Evolutionary conservation across 2,888 invertebrate species (phyloP), one percentile per base, ranked within the genome.

Genomic region (Diarsia dahlii): DNA sequence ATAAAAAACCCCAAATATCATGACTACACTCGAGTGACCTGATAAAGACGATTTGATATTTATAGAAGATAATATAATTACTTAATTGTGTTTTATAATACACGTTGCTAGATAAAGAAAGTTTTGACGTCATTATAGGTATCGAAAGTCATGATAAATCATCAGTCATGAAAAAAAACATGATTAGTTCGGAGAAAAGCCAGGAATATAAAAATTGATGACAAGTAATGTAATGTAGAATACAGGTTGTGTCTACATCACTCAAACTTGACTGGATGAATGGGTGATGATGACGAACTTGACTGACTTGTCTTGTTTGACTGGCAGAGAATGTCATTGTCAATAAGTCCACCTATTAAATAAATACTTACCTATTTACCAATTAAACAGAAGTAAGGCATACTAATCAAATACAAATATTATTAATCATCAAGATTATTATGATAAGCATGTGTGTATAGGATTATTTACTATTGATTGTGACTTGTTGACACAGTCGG

Each of bases 141-240:
- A 23, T 45, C 54, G 46, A 46, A 69, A 48, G 45, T 23, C 28
- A 39, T 52, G n/a, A 39, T n/a, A n/a, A n/a, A n/a, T 39, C 39
- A 39, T 39, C 39, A 39, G 39, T 39, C 52, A 67, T 48, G 12
- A 48, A 48, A 48, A 48, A 48, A 13, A 60, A 10, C 15, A 18
- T 58, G 48, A 76, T 70, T 63, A 58, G 39, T 73, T 52, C 20
- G 20, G 3, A 74, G 65, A 54, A 80, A 74, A 68, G 18, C 23
- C 15, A 48, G 3, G 3, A 5, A 48, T 50, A 46, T 18, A 18
- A 58, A 60, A 60, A 62, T 56, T 28, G 45, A 9, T 60, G 34
- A 2, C 18, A 58, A 2, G 15, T 58, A 28, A n/a, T n/a, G n/a
- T n/a, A 39, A 39, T 2, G 2, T 28, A 28, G 2, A 28, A 28